Evolutionary conservation across 1,140 invertebrate genomes (phyloP), one percentile per base, ranked within the genome.

Genomic region (Anoplophora glabripennis): DNA sequence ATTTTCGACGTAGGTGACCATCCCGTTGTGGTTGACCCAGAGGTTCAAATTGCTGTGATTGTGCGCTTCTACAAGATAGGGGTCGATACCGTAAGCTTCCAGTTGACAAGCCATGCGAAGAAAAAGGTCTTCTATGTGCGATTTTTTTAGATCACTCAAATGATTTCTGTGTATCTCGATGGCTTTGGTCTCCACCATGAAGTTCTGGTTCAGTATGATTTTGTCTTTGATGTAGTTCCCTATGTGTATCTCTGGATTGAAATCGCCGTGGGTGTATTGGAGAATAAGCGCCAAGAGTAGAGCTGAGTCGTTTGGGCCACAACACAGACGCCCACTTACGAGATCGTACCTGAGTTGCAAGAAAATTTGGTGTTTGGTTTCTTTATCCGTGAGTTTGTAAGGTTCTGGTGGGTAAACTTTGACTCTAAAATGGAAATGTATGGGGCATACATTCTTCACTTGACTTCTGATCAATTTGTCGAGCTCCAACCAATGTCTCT

Each of bases 391-490:
- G 7, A 65, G 12, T 55, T 61, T 65, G 8, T 58, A 65, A 1
- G 63, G 63, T 40, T 65, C 46, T 4, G 55, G 63, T 9, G 63
- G 58, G 40, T 58, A 61, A 8, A 61, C 54, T 35, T 65, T 65
- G 4, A 55, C 41, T 47, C 63, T 52, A 14, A 65, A 65, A 10
- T 61, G 57, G 17, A 58, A 58, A 10, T 59, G 28, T 1, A 52
- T 45, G 5, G 48, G 45, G 12, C 51, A 49, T 9, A 57, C 33
- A 7, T 57, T 42, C 15, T 52, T 57, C 12, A 65, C 46, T 48
- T 65, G 63, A 2, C 37, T 28, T 17, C 44, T 47, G 9, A 65
- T 59, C n/a, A 64, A 38, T 17, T 58, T 54, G 14, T 55, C 12
- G 36, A 51, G 21, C 10, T 64, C 63, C 14, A 65, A 49, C 58